Base-by-base conservation (phyloP, 2,113 vertebrate genomes). In the Prolemur simus region DNA sequence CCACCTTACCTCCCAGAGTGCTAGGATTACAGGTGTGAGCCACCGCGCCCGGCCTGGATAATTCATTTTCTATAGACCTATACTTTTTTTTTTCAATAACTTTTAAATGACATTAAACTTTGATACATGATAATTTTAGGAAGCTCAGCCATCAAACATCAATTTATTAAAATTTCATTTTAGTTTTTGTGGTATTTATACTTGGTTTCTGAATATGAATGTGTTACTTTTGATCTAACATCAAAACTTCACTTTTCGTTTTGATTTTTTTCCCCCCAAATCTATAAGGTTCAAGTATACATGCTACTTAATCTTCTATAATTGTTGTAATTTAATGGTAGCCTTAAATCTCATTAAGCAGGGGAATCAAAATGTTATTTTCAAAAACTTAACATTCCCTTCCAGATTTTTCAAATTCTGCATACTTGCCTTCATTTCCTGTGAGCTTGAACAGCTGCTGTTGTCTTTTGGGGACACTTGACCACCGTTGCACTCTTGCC, bases 351-450 rank as follows among this genome's bases (percentile, higher is more conserved):
- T 98, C 96, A 98, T 97, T 95, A 97, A 95, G 88, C 77, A 98
- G 92, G 83, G 71, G 84, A 97, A 96, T 91, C 86, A 87, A 93
- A 95, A 96, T 97, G 87, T 78, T 97, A 64, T 93, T 98, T 98
- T 98, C 94, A 97, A 97, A 98, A 97, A 80, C 63, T 80, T 77
- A 96, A 73, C 95, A 89, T 98, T 98, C 78, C 95, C 42, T 98
- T 98, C 95, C 96, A 98, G 94, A 98, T 98, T 91, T 96, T 95
- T 98, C 83, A 97, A 77, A 86, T 96, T 93, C 97, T 97, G 76
- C 78, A 89, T 97, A 97, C 92, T 97, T 98, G 93, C 85, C 91
- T 97, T 98, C 97, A 97, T 98, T 98, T 98, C 95, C 97, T 98
- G 95, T 98, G 98, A 97, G 94, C 78, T 96, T 89, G 92, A 97